Conservation (phyloP, 1,140 invertebrate species). For the Amyelois transitella region DNA sequence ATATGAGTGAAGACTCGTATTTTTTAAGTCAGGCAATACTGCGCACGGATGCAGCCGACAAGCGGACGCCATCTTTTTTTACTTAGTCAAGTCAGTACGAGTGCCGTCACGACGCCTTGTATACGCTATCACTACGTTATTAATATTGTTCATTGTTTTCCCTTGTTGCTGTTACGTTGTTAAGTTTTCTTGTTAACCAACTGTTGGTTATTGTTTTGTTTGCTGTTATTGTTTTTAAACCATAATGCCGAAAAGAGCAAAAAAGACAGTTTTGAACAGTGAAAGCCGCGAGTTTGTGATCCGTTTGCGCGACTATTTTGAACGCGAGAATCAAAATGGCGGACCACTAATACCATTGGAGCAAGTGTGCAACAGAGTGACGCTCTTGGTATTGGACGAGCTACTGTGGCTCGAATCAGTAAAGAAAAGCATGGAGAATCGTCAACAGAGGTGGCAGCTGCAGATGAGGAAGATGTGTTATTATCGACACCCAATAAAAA, state of each 20-base stretch:
- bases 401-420: slow-evolving; percentile 9
- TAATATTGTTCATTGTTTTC: too few species aligned
- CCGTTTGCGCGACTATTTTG: slow-evolving; percentile 10
- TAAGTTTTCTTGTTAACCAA: too few species aligned
- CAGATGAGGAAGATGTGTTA: too few species aligned
- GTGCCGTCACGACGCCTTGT: too few species aligned
- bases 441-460: slow-evolving; percentile 6
- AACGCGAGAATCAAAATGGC: slow-evolving; percentile 10
- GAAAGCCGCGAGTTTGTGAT: slow-evolving; percentile 5
- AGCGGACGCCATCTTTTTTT: too few species aligned
- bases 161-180: too few species aligned
- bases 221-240: neutral
- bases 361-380: slow-evolving; percentile 10
- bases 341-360: slow-evolving; percentile 8
- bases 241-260: neutral
- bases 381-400: slow-evolving; percentile 8
- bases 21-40: too few species aligned
- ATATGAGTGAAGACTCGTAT: too few species aligned
- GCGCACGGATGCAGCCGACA: too few species aligned
- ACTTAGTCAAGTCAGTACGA: too few species aligned
- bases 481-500: slow-evolving; percentile 11
- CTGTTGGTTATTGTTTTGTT: neutral
- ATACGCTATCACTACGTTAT: too few species aligned
- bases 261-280: slow-evolving; percentile 8
- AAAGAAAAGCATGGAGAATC: slow-evolving; percentile 8